phyloP scores from a whole-genome alignment of 2,888 invertebrate genomes.

The Punctoribates punctum region DNA sequence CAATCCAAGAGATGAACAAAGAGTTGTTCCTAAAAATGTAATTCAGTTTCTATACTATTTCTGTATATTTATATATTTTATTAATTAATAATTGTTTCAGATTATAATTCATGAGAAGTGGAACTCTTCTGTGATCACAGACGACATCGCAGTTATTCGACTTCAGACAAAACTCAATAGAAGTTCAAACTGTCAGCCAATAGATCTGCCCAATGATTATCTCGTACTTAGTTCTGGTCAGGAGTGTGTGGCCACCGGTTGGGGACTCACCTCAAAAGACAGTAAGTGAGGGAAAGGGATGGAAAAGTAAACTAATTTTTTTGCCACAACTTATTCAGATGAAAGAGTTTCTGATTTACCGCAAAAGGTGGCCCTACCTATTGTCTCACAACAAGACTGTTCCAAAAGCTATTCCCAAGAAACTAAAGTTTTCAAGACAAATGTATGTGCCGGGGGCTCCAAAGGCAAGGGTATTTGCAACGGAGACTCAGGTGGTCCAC shows the following conservation, averaged over 20 bases:
- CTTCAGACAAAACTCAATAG: background rate
- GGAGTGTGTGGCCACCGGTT: constrained; percentile 33
- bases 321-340: background rate
- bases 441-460: constrained; percentile 26
- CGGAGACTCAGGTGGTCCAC: constrained; percentile 44
- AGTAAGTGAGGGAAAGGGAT: background rate
- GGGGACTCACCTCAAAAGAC: constrained; percentile 22
- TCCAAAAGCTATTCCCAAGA: background rate
- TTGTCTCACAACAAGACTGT: constrained; percentile 1
- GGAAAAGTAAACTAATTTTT: background rate
- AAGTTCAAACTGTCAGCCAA: background rate
- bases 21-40: no score
- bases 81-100: no score
- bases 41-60: no score
- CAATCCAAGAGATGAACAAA: background rate
- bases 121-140: background rate
- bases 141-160: constrained; percentile 36
- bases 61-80: no score
- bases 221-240: background rate
- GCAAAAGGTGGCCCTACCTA: constrained; percentile 28
- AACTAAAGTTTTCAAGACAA: background rate
- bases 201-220: background rate
- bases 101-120: constrained; percentile 33
- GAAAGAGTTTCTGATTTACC: background rate
- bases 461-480: constrained; percentile 2